Conservation (phyloP, 2,888 invertebrate genomes). For the Epinotia bilunana region DNA sequence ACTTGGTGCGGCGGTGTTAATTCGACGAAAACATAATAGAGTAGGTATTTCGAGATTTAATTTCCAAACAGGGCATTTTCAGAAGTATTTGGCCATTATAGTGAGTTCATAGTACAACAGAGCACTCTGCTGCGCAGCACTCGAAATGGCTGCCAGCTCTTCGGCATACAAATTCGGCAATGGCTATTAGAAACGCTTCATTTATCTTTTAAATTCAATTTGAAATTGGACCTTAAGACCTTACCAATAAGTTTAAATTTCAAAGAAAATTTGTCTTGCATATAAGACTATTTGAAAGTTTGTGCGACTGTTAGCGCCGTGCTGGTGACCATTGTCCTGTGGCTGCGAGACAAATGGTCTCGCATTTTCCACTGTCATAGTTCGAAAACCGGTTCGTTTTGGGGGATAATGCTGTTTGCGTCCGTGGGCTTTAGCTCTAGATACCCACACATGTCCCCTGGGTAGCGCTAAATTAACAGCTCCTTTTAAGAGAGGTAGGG, state of each 20-base stretch:
- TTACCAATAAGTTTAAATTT: background rate
- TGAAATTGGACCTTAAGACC: background rate
- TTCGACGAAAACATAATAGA: too few species aligned
- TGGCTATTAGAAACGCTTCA: background rate
- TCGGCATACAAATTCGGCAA: background rate
- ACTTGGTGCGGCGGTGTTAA: too few species aligned
- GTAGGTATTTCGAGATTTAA: too few species aligned
- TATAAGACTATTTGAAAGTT: background rate
- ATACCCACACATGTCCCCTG: too few species aligned
- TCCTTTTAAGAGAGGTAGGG: too few species aligned
- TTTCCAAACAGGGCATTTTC: too few species aligned
- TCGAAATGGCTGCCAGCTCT: background rate
- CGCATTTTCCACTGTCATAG: background rate
- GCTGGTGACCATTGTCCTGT: background rate
- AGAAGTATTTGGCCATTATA: too few species aligned
- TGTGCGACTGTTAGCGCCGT: background rate
- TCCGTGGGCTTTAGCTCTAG: too few species aligned
- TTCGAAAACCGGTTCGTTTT: too few species aligned
- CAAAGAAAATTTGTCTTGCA: background rate
- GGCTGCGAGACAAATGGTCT: background rate
- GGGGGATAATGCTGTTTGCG: too few species aligned
- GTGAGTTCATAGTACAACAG: too few species aligned
- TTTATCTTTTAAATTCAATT: background rate
- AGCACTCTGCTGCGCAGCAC: background rate
- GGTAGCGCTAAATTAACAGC: too few species aligned